phyloP scores from a whole-genome alignment of 1,140 invertebrate species.

The Sitophilus oryzae region DNA sequence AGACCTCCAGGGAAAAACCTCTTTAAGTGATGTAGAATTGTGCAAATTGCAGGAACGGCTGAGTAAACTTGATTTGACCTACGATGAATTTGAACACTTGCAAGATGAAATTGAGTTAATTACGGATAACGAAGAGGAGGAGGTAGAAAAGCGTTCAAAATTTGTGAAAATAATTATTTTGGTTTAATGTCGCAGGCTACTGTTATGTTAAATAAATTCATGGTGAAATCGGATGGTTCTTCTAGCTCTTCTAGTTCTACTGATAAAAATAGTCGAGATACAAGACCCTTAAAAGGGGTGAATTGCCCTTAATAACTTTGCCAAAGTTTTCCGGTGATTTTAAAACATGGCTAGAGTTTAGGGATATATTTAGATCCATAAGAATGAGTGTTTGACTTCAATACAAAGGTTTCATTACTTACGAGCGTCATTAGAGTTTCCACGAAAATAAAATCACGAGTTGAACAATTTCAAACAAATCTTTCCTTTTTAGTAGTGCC shows the following conservation, averaged over 20 bases:
- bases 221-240: neutral
- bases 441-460: too few species aligned
- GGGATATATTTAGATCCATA: constrained; percentile 36
- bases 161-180: constrained; percentile 3
- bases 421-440: constrained; percentile 28
- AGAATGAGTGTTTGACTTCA: constrained; percentile 20
- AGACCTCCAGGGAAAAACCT: neutral
- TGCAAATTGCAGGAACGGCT: neutral
- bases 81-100: neutral
- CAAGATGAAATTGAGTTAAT: neutral
- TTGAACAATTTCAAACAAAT: too few species aligned
- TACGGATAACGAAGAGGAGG: neutral
- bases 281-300: constrained; percentile 5
- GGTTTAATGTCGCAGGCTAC: neutral
- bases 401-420: constrained; percentile 39
- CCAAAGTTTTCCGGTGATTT: constrained; percentile 33
- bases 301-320: constrained; percentile 32
- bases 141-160: neutral
- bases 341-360: constrained; percentile 34
- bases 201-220: neutral
- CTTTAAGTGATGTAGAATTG: constrained; percentile 1
- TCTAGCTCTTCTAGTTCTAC: neutral
- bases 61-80: neutral
- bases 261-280: neutral
- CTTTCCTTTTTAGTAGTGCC: constrained; percentile 20